Evolutionary conservation across 2,888 invertebrate genomes (phyloP), one percentile per base, ranked within the genome.

Genomic region (Elysia crispata): DNA sequence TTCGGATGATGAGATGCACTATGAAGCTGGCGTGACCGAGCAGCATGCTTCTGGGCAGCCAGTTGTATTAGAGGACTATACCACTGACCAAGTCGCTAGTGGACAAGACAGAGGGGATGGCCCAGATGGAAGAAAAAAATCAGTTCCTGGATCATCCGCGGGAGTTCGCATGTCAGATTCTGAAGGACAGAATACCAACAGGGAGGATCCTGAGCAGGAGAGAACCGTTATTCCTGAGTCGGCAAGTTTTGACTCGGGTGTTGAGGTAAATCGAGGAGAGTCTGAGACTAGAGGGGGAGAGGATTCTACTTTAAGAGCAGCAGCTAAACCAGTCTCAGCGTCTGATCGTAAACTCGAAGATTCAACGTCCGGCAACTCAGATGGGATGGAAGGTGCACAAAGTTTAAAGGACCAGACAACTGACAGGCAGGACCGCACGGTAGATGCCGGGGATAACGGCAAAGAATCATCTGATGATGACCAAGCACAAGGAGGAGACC

Each of bases 31-130:
- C n/a, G 25, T 11, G 33, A 25, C 28, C 20, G 64, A n/a, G 11
- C 57, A 49, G 13, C 49, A 54, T 8, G 25, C 33, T 1, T 18
- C 33, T 28, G 66, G 1, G 13, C 41, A 41, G 41, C 72, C 72
- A n/a, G 76, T 80, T 13, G 64, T 80, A 11, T 28, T 80, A 28
- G 80, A 80, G 28, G 80, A 80, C 60, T 80, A 80, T 41, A 80
- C 74, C n/a, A n/a, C n/a, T n/a, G n/a, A n/a, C n/a, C n/a, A n/a
- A n/a, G n/a, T n/a, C n/a, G 75, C 74, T n/a, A 64, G 28, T 50
- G 60, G 28, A 1, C 49, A 67, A 25, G 41, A 18, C n/a, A 6
- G 1, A 8, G 15, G 41, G 33, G 28, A 69, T 15, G 30, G 57
- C n/a, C 41, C 70, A 18, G 62, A 41, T 13, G 60, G 60, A 6